Percentiles rank a stretch among this genome's conserved stretches.
Conservation (phyloP, 37 sponge, comb jelly and placozoan genomes). For the Chondrosia reniformis region DNA sequence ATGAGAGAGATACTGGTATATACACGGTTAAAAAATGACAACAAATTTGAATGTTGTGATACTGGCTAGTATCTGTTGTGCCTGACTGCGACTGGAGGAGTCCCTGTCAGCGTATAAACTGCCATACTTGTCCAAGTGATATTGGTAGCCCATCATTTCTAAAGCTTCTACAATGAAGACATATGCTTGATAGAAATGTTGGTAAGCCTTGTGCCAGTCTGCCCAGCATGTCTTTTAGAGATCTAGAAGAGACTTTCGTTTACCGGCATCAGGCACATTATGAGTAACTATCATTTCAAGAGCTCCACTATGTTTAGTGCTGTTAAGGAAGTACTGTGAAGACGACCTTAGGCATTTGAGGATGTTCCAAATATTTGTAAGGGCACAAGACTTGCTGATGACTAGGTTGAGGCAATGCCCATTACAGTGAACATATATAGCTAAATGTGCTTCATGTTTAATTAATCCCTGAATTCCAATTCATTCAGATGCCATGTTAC, state of each 20-base stretch:
- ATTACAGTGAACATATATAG: conserved; percentile 54
- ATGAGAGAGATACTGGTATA: conserved; percentile 28
- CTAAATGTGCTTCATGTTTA: conserved; percentile 29
- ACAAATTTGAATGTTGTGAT: conserved; percentile 36
- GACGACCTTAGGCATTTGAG: conserved; percentile 14
- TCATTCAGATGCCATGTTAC: conserved; percentile 36
- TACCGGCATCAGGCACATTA: conserved; percentile 8
- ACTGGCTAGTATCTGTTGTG: conserved; percentile 29
- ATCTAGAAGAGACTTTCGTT: conserved; percentile 35
- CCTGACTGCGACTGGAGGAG: conserved; percentile 14
- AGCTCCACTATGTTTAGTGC: conserved; percentile 33
- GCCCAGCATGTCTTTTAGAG: conserved; percentile 48
- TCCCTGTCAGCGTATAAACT: conserved; percentile 32
- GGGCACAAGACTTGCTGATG: conserved; percentile 27
- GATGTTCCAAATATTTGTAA: conserved; percentile 43
- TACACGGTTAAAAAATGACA: background rate
- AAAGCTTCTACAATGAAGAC: conserved; percentile 32
- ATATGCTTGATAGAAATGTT: conserved; percentile 45
- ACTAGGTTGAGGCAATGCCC: conserved; percentile 51
- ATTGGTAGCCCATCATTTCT: conserved; percentile 20
- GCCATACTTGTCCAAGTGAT: conserved; percentile 25
- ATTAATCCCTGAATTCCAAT: conserved; percentile 44
- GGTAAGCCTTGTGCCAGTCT: conserved; percentile 48
- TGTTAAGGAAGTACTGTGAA: conserved; percentile 28
- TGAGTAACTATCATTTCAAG: conserved; percentile 19